Conservation (phyloP, 2,113 vertebrate genomes). For the Xenopus borealis region DNA sequence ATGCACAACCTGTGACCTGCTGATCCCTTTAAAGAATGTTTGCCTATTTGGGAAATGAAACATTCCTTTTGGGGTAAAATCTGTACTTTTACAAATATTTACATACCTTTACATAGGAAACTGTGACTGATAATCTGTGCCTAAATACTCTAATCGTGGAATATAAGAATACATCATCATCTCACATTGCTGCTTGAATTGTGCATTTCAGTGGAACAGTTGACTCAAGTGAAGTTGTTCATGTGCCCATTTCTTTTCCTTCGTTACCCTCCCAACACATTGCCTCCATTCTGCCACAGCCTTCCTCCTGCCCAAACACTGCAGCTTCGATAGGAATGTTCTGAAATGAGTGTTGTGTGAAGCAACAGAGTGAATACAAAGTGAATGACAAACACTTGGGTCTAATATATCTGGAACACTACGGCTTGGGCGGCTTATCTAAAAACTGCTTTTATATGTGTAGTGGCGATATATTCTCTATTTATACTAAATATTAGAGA, state of each 20-base stretch:
- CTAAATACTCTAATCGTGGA: background rate
- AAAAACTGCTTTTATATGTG: background rate
- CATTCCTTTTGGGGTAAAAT: background rate
- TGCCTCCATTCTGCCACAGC: slow-evolving; percentile 25
- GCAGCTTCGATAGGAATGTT: slow-evolving; percentile 33
- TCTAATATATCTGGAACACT: slow-evolving; percentile 2
- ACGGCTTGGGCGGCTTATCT: background rate
- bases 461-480: no score
- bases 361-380: slow-evolving; percentile 11
- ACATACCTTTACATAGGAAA: background rate
- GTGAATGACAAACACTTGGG: slow-evolving; percentile 16
- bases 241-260: slow-evolving; percentile 13
- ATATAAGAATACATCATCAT: slow-evolving; percentile 3
- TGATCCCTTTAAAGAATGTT: background rate
- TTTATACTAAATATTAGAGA: no score
- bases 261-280: background rate
- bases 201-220: background rate
- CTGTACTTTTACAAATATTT: slow-evolving; percentile 7
- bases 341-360: slow-evolving; percentile 33
- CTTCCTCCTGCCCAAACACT: slow-evolving; percentile 26
- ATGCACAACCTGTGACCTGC: background rate
- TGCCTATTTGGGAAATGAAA: slow-evolving; percentile 19
- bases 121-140: slow-evolving; percentile 7
- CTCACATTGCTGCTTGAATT: slow-evolving; percentile 11
- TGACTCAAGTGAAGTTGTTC: slow-evolving; percentile 21